Conservation (phyloP, 2,113 vertebrate genomes). For the Megaptera novaeangliae region DNA sequence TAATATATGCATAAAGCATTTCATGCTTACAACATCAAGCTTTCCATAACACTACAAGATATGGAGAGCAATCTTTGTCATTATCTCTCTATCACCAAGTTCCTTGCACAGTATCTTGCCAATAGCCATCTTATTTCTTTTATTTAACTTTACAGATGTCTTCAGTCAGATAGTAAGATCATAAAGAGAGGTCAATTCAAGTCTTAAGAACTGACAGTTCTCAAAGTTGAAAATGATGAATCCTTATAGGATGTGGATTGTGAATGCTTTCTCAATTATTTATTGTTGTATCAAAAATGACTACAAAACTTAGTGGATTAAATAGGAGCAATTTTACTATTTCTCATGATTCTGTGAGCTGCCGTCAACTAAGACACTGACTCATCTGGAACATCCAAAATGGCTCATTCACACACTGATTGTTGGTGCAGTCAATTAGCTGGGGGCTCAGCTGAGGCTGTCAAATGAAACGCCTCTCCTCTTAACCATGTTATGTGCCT, state of each 20-base stretch:
- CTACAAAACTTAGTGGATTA: neutral
- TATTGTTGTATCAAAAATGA: neutral
- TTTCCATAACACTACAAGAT: neutral
- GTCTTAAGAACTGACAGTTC: neutral
- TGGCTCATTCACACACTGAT: neutral
- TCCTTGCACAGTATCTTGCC: neutral
- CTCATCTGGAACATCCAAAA: neutral
- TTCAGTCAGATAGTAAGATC: neutral
- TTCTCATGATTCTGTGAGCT: neutral
- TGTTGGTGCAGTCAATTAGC: neutral
- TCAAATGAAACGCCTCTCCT: neutral
- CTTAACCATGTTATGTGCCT: neutral
- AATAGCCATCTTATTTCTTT: neutral
- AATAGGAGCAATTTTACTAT: neutral
- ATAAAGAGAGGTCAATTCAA: neutral
- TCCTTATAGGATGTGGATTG: neutral
- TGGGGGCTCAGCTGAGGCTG: neutral
- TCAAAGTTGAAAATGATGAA: neutral
- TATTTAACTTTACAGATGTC: neutral
- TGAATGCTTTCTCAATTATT: neutral
- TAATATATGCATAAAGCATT: neutral
- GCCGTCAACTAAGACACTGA: neutral
- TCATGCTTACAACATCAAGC: neutral
- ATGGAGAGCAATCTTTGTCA: neutral
- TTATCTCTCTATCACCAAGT: neutral